Evolutionary conservation across 2,113 vertebrate species (phyloP), one percentile per base, ranked within the genome.

Genomic region (Hiodon alosoides): DNA sequence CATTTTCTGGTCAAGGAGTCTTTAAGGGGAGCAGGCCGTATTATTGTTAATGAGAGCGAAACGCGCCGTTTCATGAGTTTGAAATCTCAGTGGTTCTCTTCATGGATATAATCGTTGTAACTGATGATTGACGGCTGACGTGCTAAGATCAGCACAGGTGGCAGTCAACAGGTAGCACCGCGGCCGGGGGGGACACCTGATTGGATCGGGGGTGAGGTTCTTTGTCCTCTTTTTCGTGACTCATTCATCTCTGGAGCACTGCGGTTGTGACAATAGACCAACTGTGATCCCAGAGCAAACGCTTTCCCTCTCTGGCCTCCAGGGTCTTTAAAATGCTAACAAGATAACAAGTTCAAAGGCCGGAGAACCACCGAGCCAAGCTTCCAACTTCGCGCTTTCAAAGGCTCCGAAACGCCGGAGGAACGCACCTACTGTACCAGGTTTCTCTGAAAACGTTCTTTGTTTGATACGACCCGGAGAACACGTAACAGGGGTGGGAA

Each of bases 281-380:
- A 60, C 55, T 72, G 71, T 54, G 67, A 77, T 75, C 74, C 69
- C 48, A n/a, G 64, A 73, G 70, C 73, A 69, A 74, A 8, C 50
- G 13, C 54, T 70, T 79, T 65, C 69, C 64, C 69, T 17, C 52
- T 65, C 62, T 55, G 70, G 73, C 72, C 72, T 78, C 79, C 14
- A 14, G 46, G 72, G 75, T 66, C 66, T 67, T 82, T 78, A 70
- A 78, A 84, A 81, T 78, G 76, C 74, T 79, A 77, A 80, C 65
- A 71, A 78, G 82, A 82, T 84, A 84, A 82, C 31, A 47, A 74
- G 75, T 79, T 80, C 74, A 82, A 82, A 82, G 80, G 73, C 14
- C n/a, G 48, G 55, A 69, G 48, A 71, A 46, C 10, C 51, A 57
- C 61, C 16, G 47, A 60, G 52, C 76, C 31, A 71, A 47, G 17